Evolutionary conservation across 2,113 vertebrate genomes (phyloP).

Genomic region (Mus spicilegus): DNA sequence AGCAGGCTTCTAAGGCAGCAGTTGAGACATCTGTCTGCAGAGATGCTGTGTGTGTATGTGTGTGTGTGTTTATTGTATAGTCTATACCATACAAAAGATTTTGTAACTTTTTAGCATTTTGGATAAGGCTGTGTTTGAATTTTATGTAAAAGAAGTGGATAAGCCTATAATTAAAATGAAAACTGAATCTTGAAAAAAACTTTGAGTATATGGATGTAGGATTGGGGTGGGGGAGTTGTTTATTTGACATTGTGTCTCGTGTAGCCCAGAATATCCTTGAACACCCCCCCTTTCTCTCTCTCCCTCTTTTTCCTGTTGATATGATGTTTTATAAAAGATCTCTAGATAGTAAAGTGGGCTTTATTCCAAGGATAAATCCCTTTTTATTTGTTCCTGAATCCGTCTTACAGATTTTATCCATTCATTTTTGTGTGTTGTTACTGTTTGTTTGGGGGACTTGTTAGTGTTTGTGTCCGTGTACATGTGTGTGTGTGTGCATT

Average conservation of each 20-base stretch:
- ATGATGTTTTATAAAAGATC: slow-evolving; percentile 33
- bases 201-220: background rate
- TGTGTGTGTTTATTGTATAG: background rate
- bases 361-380: background rate
- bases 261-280: background rate
- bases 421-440: background rate
- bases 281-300: too few species aligned
- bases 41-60: background rate
- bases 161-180: background rate
- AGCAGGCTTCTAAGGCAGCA: background rate
- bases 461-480: background rate
- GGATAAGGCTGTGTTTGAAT: background rate
- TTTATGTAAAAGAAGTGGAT: background rate
- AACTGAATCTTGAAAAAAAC: background rate
- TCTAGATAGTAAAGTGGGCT: background rate
- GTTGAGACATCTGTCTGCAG: background rate
- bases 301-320: background rate
- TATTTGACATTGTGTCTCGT: background rate
- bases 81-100: background rate
- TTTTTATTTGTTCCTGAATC: background rate
- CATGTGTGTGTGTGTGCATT: background rate
- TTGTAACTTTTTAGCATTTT: background rate
- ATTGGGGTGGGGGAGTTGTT: background rate
- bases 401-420: background rate
- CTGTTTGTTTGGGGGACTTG: background rate